Evolutionary conservation across 1,140 invertebrate genomes (phyloP).

Genomic region (Ericerus pela): DNA sequence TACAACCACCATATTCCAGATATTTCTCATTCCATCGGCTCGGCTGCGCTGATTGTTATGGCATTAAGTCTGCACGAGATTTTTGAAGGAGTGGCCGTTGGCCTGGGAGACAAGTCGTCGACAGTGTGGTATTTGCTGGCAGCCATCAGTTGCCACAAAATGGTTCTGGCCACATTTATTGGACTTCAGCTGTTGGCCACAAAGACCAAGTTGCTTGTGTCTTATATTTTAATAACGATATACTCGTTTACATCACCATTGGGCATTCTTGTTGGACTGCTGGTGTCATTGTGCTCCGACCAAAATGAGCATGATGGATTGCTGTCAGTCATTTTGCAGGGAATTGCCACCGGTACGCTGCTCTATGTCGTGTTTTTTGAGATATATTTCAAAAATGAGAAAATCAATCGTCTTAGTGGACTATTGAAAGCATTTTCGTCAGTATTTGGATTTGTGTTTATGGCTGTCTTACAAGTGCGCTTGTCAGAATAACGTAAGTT

Average conservation of each 20-base stretch:
- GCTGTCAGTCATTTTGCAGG: constrained; percentile 28
- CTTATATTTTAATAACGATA: constrained; percentile 34
- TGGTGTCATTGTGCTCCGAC: constrained; percentile 28
- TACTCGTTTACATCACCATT: constrained; percentile 39
- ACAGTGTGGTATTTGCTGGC: constrained; percentile 48
- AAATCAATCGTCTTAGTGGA: neutral
- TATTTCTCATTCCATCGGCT: constrained; percentile 20
- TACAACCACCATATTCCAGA: neutral
- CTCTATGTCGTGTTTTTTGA: constrained; percentile 38
- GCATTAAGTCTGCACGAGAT: constrained; percentile 47
- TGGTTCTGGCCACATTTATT: constrained; percentile 40
- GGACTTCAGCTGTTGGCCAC: constrained; percentile 35
- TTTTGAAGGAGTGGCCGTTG: constrained; percentile 50
- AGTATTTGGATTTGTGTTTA: neutral
- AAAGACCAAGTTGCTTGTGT: constrained; percentile 26
- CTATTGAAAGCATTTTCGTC: neutral
- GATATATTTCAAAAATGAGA: constrained; percentile 25
- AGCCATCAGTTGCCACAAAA: constrained; percentile 45
- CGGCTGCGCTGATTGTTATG: constrained; percentile 37
- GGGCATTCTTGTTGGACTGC: constrained; percentile 44
- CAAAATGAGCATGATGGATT: constrained; percentile 10
- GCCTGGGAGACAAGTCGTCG: constrained; percentile 33
- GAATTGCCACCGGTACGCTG: constrained; percentile 34
- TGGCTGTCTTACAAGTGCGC: too few relatives aligned
- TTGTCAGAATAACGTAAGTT: too few relatives aligned